Conservation (phyloP, 2,888 invertebrate species). For the Neoaliturus tenellus region DNA sequence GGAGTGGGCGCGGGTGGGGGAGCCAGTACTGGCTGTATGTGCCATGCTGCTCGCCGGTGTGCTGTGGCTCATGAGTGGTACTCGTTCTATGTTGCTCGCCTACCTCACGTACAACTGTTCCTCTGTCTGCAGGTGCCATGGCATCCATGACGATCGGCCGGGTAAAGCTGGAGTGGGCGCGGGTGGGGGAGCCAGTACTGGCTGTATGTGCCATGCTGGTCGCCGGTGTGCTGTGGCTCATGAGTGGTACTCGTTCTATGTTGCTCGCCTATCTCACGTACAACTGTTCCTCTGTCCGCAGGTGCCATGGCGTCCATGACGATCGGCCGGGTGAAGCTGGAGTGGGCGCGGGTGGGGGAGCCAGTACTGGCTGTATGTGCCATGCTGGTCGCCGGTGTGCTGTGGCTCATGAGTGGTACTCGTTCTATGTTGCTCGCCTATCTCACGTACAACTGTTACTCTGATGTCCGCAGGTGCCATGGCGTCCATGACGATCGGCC, state of each 20-base stretch:
- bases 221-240: constrained; percentile 73
- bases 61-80: constrained; percentile 75
- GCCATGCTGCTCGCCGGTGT: constrained; percentile 69
- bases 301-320: constrained; percentile 61
- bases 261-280: constrained; percentile 86
- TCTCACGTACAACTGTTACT: constrained; percentile 82
- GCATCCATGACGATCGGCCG: constrained; percentile 60
- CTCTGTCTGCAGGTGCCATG: constrained; percentile 74
- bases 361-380: constrained; percentile 60
- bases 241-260: constrained; percentile 77
- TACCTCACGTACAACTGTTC: constrained; percentile 86
- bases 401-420: constrained; percentile 75
- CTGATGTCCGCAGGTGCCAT: constrained; percentile 59
- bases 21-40: constrained; percentile 60
- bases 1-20: constrained; percentile 61
- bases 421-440: constrained; percentile 83
- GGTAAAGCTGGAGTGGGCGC: constrained; percentile 60
- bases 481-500: constrained; percentile 60
- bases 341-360: constrained; percentile 62
- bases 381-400: constrained; percentile 69
- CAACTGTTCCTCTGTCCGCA: constrained; percentile 80
- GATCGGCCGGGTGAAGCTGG: constrained; percentile 56
- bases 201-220: constrained; percentile 59
- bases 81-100: constrained; percentile 79
- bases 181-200: constrained; percentile 59